A percentile compares a stretch with the other conserved stretches of the same genome.
phyloP scores from a whole-genome alignment of 2,113 vertebrate species.

The Burhinus bistriatus region DNA sequence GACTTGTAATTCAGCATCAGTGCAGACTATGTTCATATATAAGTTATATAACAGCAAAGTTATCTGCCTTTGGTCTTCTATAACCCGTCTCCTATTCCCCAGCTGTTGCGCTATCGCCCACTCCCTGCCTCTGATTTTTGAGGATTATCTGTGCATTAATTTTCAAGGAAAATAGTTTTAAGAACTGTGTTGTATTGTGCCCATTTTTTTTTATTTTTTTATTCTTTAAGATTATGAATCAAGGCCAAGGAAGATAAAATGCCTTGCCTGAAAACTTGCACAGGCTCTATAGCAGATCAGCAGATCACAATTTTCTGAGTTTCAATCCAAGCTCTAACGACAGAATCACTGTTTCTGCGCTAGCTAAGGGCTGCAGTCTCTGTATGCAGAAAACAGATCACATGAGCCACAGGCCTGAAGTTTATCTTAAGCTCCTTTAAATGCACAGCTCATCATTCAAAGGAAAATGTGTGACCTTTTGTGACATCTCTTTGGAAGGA shows the following conservation, averaged over 20 bases:
- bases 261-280: background rate
- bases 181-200: background rate
- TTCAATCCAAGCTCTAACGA: background rate
- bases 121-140: background rate
- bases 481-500: slow-evolving; percentile 39
- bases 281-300: background rate
- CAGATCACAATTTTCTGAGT: background rate
- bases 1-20: background rate
- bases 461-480: slow-evolving; percentile 37
- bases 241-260: background rate
- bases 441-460: background rate
- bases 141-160: background rate
- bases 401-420: background rate
- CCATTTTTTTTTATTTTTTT: background rate
- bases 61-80: background rate
- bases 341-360: background rate
- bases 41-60: background rate
- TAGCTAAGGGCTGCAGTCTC: background rate
- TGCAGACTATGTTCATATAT: background rate
- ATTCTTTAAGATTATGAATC: background rate
- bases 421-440: slow-evolving; percentile 58
- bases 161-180: background rate
- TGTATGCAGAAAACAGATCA: background rate
- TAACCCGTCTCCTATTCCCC: background rate
- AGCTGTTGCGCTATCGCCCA: background rate